Evolutionary conservation across 2,113 vertebrate species (phyloP), one percentile per base, ranked within the genome.

Genomic region (Python bivittatus): DNA sequence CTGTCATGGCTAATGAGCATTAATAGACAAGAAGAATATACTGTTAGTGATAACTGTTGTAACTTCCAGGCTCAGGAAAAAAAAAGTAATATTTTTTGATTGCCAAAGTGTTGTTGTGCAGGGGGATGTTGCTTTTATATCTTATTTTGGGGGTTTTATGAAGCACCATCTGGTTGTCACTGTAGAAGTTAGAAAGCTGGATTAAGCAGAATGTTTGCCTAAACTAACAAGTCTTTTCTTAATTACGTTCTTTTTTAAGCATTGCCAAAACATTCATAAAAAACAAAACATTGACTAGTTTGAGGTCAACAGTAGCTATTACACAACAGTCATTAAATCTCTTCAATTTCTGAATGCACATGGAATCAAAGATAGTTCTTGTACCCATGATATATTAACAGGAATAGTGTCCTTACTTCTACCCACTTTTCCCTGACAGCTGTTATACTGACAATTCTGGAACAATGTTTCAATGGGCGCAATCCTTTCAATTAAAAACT

Each of bases 401-500:
- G 93, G 33, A 7, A 87, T 91, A 23, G 1, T 0, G 4, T 33
- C 7, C 87, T 0, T 0, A 79, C 33, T 6, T 6, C 7, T 7
- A 42, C 17, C 33, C 7, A 38, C 57, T 94, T 91, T 64, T 29
- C 1, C 44, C 15, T 3, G n/a, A 64, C 1, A 72, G 3, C 27
- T 0, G 89, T 83, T 56, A n/a, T 0, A 3, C 42, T 89, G 72
- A n/a, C 91, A 95, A 92, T 29, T 90, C 83, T 91, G 94, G 72
- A 94, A 89, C 8, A 91, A 89, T 92, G 86, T 33, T 94, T 0
- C 2, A 94, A 95, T 1, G 79, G 53, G 44, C 52, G 83, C 89
- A 42, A 90, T 93, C 33, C 90, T 95, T 94, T 93, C 88, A 96
- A 93, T 64, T 90, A 92, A 86, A 94, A 95, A 48, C 44, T 25